These are phyloP conservation scores for Myotis pilosus DNA, from an alignment of 2,797 vertebrate genomes.

Conservation along the genomic window DNA sequence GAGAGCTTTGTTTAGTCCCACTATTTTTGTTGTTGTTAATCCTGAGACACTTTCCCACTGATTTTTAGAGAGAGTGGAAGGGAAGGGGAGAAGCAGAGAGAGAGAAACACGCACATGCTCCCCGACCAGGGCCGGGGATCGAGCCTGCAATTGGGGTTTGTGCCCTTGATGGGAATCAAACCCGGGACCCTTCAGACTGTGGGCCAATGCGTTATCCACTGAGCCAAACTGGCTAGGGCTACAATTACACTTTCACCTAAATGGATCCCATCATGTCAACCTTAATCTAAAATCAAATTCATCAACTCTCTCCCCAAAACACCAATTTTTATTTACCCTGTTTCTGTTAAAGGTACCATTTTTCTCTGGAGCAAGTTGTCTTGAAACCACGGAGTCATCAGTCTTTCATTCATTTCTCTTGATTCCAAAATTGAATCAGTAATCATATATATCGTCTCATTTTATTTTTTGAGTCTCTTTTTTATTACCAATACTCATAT, in stretches of 20 bases:
- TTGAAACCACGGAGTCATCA: neutral
- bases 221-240: too few relatives aligned
- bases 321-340: neutral
- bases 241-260: neutral
- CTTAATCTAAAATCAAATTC: constrained; percentile 15
- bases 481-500: neutral
- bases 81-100: too few relatives aligned
- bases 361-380: neutral
- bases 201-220: too few relatives aligned
- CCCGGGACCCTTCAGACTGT: too few relatives aligned
- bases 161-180: too few relatives aligned
- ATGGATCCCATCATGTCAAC: neutral
- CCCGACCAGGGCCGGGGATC: too few relatives aligned
- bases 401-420: neutral
- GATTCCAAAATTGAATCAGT: neutral
- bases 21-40: neutral
- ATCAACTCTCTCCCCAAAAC: neutral
- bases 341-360: neutral
- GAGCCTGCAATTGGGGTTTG: too few relatives aligned
- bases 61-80: too few relatives aligned
- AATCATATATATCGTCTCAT: neutral
- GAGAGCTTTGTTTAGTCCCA: neutral
- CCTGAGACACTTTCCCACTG: too few relatives aligned
- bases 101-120: too few relatives aligned
- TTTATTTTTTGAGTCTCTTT: constrained; percentile 30